These are phyloP conservation scores for Ptiloglossa arizonensis DNA, from an alignment of 1,140 invertebrate species.

Conservation along the genomic window DNA sequence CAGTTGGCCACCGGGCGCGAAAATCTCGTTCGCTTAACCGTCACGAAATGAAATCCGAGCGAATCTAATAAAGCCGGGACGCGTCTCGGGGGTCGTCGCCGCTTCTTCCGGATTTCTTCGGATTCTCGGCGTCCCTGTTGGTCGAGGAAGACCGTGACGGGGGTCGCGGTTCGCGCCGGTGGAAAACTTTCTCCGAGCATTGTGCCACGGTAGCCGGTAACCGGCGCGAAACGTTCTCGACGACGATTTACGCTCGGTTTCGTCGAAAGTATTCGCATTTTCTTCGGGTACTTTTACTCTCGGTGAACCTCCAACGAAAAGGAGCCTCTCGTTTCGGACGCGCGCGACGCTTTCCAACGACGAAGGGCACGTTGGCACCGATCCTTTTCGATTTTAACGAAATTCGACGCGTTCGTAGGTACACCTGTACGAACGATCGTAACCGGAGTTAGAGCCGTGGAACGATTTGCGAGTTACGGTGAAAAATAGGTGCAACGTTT, in stretches of 20 bases:
- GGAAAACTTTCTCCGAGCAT: background rate
- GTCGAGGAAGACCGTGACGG: background rate
- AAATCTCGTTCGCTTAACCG: conserved; percentile 35
- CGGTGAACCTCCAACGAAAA: background rate
- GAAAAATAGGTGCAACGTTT: no score
- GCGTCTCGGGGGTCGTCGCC: background rate
- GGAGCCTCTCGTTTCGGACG: no score
- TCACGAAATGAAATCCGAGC: conserved; percentile 21
- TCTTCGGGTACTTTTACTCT: background rate
- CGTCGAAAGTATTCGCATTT: background rate
- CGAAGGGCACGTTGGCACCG: no score
- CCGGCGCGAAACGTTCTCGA: background rate
- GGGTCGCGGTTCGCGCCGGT: background rate
- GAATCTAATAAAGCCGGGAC: conserved; percentile 29
- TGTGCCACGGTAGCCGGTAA: background rate
- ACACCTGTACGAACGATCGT: no score
- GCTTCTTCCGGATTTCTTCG: background rate
- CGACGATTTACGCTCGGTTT: background rate
- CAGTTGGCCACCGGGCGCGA: conserved; percentile 15
- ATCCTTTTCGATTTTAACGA: no score
- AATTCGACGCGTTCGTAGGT: no score
- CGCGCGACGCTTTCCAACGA: no score
- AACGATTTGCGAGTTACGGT: no score
- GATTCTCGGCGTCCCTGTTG: background rate
- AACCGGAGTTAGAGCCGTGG: no score